phyloP scores from a whole-genome alignment of 2,797 vertebrate species.

The Sebastes oblongus region DNA sequence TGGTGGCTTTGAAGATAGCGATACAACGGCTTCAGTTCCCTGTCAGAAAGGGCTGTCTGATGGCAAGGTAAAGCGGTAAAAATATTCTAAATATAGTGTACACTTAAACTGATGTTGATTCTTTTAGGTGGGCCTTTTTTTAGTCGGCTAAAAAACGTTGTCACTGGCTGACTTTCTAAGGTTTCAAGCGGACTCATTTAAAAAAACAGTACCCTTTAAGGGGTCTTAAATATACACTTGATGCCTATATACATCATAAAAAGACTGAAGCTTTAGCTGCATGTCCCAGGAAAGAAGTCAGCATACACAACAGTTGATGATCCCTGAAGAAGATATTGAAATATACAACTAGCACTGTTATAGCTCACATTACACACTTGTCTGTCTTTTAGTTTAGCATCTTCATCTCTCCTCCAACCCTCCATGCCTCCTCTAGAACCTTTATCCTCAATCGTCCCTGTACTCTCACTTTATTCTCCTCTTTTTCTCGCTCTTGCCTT shows the following conservation, averaged over 20 bases:
- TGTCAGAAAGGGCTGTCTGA: no score
- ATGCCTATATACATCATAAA: not conserved
- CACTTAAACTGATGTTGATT: no score
- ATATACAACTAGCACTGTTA: not conserved
- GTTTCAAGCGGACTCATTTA: fast-evolving
- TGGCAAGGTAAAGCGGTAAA: fast-evolving
- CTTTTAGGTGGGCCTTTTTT: no score
- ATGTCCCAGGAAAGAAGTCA: not conserved
- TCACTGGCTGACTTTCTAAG: not conserved
- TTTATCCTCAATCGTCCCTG: not conserved
- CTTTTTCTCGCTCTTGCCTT: not conserved
- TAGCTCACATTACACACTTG: not conserved
- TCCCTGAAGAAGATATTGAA: not conserved
- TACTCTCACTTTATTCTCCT: not conserved
- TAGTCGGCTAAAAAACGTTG: not conserved
- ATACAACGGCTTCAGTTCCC: no score
- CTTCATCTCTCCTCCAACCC: not conserved
- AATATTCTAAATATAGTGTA: no score
- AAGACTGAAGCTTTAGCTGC: not conserved
- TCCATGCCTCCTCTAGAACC: not conserved
- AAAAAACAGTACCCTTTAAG: not conserved
- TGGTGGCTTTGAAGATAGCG: no score
- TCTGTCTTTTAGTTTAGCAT: not conserved
- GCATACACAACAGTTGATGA: not conserved
- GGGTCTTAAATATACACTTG: not conserved